A percentile compares a stretch with the other conserved stretches of the same genome.
These are phyloP conservation scores for Acanthochromis polyacanthus DNA, from an alignment of 2,113 vertebrate species.

Conservation along the genomic window DNA sequence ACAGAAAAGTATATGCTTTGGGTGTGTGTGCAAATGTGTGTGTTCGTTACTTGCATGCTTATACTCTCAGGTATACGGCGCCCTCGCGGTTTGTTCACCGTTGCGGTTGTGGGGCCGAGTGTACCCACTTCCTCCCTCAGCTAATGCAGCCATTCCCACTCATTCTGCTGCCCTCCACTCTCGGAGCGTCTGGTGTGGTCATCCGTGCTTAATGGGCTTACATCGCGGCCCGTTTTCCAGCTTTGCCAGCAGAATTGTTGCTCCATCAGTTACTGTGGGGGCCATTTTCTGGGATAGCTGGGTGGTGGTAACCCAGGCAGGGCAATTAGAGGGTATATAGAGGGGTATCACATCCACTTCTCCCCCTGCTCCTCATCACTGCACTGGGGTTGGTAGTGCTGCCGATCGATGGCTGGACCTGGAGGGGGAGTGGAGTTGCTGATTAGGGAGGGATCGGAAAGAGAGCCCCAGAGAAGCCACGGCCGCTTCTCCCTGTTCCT, in stretches of 20 bases:
- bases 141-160: slow-evolving; percentile 51
- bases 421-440: slow-evolving; percentile 62
- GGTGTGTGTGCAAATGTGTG: slow-evolving; percentile 3
- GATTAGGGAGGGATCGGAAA: slow-evolving; percentile 71
- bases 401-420: slow-evolving; percentile 70
- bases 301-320: slow-evolving; percentile 65
- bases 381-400: slow-evolving; percentile 52
- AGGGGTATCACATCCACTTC: slow-evolving; percentile 66
- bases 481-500: slow-evolving; percentile 60
- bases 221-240: slow-evolving; percentile 40
- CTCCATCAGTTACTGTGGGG: slow-evolving; percentile 45
- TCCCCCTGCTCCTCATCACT: slow-evolving; percentile 59
- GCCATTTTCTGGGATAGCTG: slow-evolving; percentile 45
- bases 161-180: slow-evolving; percentile 23
- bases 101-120: slow-evolving; percentile 46
- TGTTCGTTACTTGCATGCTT: slow-evolving; percentile 5
- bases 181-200: slow-evolving; percentile 56
- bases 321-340: slow-evolving; percentile 72
- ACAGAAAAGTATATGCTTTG: slow-evolving; percentile 32
- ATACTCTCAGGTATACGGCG: slow-evolving; percentile 50
- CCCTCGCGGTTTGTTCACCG: slow-evolving; percentile 62
- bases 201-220: slow-evolving; percentile 66
- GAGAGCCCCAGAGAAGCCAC: slow-evolving; percentile 56
- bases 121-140: slow-evolving; percentile 62
- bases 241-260: slow-evolving; percentile 65